Percentiles rank a stretch among this genome's conserved stretches.
Evolutionary conservation across 2,113 vertebrate species (phyloP).

Genomic region (Elachura formosa): DNA sequence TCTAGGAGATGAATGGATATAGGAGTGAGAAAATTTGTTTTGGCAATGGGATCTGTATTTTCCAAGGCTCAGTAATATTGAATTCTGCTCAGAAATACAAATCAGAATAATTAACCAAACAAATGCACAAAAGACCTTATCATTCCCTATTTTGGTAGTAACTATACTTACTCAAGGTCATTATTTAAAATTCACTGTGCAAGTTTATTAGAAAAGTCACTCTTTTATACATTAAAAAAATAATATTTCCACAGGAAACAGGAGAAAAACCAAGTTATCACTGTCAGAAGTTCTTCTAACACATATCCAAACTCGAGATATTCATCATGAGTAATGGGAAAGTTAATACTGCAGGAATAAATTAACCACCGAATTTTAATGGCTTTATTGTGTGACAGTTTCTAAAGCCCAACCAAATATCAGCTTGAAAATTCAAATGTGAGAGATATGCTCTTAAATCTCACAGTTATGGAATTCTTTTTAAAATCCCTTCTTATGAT

Average conservation of each 20-base stretch:
- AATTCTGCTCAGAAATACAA: conserved; percentile 7
- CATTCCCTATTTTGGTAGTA: conserved; percentile 15
- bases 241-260: conserved; percentile 1
- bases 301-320: conserved; percentile 47
- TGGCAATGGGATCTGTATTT: conserved; percentile 28
- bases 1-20: conserved; percentile 35
- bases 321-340: conserved; percentile 53
- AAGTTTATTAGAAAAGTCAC: conserved; percentile 53
- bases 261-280: conserved; percentile 41
- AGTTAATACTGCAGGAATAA: conserved; percentile 63
- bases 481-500: conserved; percentile 36
- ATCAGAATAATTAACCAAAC: conserved; percentile 42
- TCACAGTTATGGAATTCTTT: neutral
- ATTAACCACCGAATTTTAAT: conserved; percentile 68
- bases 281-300: conserved; percentile 37
- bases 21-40: conserved; percentile 42
- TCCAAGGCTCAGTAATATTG: neutral
- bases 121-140: conserved; percentile 12
- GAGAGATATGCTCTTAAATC: conserved; percentile 32
- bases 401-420: conserved; percentile 50
- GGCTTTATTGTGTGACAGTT: conserved; percentile 54
- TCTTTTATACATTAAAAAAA: neutral
- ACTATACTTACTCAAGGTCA: neutral
- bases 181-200: conserved; percentile 42
- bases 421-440: conserved; percentile 37